Evolutionary conservation across 2,888 invertebrate species (phyloP).

Genomic region (Ennomos erosarius): DNA sequence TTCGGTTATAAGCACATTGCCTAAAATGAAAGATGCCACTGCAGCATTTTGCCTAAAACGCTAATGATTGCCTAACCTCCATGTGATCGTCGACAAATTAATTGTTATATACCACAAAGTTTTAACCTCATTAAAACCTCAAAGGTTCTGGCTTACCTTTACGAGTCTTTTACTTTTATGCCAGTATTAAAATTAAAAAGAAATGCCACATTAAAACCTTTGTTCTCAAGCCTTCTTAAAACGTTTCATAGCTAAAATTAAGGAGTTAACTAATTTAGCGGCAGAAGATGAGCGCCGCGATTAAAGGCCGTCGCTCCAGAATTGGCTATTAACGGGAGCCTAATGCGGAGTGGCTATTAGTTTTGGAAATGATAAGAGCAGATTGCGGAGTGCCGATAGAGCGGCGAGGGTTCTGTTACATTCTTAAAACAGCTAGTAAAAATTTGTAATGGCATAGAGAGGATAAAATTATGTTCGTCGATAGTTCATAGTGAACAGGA

Average conservation of each 20-base stretch:
- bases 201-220: constrained; percentile 12
- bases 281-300: constrained; percentile 31
- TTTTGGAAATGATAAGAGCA: constrained; percentile 49
- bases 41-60: no score
- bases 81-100: no score
- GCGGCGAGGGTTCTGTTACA: background rate
- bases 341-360: constrained; percentile 41
- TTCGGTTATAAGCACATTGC: no score
- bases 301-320: constrained; percentile 21
- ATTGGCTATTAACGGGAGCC: constrained; percentile 36
- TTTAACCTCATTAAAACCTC: no score
- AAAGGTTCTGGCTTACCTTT: no score
- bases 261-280: constrained; percentile 35
- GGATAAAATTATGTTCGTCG: no score
- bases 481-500: no score
- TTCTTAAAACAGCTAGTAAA: background rate
- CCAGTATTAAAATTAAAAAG: constrained; percentile 5
- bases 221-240: constrained; percentile 17
- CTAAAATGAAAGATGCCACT: no score
- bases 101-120: no score
- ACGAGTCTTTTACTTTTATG: no score
- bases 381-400: background rate
- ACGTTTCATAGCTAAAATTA: constrained; percentile 21
- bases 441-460: no score
- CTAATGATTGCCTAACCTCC: no score